These are phyloP conservation scores for Smithornis capensis DNA, from an alignment of 2,113 vertebrate species.

Conservation along the genomic window DNA sequence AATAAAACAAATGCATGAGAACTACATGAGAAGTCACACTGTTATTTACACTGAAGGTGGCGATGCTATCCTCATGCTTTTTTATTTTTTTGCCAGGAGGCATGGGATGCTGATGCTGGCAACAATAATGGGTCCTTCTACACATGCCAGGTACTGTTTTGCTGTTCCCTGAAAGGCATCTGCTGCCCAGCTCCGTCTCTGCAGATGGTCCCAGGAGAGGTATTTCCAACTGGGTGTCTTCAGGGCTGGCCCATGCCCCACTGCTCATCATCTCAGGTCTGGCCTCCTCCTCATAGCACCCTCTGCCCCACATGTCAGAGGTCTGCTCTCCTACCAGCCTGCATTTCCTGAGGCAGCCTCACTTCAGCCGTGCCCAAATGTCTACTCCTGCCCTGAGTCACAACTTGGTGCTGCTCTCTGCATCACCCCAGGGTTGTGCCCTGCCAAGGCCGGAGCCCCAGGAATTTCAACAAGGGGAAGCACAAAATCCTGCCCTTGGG, in stretches of 20 bases:
- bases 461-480: neutral
- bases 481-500: neutral
- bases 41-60: too few relatives aligned
- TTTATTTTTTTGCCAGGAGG: too few relatives aligned
- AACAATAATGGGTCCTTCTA: neutral
- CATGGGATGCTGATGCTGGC: too few relatives aligned
- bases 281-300: neutral
- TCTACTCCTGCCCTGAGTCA: neutral
- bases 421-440: neutral
- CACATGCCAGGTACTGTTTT: neutral
- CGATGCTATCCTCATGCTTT: too few relatives aligned
- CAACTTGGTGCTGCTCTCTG: neutral
- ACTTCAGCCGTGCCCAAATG: neutral
- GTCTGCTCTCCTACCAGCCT: neutral
- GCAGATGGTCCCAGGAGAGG: too few relatives aligned
- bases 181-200: neutral
- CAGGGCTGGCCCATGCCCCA: neutral
- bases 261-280: neutral
- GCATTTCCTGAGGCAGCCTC: neutral
- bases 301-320: neutral
- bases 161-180: neutral
- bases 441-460: neutral
- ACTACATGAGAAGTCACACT: too few relatives aligned
- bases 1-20: too few relatives aligned
- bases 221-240: neutral